Evolutionary conservation across 37 sponge, comb jelly and placozoan genomes (phyloP).

Genomic region (Eunapius fragilis): DNA sequence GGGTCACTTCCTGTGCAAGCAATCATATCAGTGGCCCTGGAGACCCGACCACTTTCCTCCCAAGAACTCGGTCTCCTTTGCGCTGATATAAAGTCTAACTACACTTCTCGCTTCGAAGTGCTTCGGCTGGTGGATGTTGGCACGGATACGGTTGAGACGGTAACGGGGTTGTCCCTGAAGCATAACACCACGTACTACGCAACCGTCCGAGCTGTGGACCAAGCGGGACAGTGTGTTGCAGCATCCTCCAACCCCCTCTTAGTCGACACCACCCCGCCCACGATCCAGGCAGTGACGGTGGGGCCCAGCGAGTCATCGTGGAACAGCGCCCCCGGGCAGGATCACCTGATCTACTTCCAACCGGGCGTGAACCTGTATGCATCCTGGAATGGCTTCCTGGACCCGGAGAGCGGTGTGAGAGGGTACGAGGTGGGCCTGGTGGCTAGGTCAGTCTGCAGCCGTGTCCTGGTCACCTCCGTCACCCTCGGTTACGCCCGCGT

Average conservation of each 20-base stretch:
- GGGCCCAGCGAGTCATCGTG: conserved; percentile 20
- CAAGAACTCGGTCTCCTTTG: conserved; percentile 39
- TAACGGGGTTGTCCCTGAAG: conserved; percentile 28
- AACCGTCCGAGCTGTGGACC: conserved; percentile 75
- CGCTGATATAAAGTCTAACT: conserved; percentile 24
- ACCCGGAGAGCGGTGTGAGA: conserved; percentile 66
- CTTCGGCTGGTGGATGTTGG: conserved; percentile 46
- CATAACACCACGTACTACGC: conserved; percentile 75
- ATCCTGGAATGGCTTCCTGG: conserved; percentile 59
- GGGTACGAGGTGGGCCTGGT: conserved; percentile 62
- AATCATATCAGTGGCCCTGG: conserved; percentile 76
- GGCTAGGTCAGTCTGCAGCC: conserved; percentile 37
- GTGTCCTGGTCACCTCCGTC: background rate
- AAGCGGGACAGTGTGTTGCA: conserved; percentile 69
- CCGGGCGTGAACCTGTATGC: conserved; percentile 16
- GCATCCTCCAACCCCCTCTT: conserved; percentile 12
- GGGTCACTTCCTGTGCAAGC: conserved; percentile 63
- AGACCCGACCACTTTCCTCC: conserved; percentile 6
- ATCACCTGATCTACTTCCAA: conserved; percentile 38
- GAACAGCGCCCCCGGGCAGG: background rate
- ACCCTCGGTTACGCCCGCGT: background rate
- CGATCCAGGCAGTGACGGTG: conserved; percentile 1
- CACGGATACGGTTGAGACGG: conserved; percentile 23
- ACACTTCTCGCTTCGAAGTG: conserved; percentile 41
- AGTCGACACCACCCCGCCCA: conserved; percentile 74